A percentile compares a stretch with the other conserved stretches of the same genome.
Evolutionary conservation across 2,888 invertebrate species (phyloP).

Genomic region (Erebia palarica): DNA sequence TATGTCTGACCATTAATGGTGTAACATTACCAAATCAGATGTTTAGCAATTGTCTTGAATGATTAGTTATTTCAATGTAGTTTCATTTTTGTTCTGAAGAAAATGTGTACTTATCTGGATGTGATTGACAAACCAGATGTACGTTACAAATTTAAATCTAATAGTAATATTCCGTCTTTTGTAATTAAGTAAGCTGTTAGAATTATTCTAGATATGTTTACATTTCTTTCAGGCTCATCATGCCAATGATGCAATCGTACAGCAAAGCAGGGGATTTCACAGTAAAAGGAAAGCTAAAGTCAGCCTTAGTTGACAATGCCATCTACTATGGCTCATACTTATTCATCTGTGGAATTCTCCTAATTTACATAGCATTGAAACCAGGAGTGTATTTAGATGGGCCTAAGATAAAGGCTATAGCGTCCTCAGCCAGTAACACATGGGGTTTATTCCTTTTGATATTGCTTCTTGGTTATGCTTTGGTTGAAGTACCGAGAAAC

Average conservation of each 20-base stretch:
- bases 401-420: constrained; percentile 96
- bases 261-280: constrained; percentile 99
- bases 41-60: too few species aligned
- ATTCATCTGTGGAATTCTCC: constrained; percentile 95
- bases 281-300: constrained; percentile 95
- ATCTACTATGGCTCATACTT: constrained; percentile 99
- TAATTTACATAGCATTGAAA: constrained; percentile 96
- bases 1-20: too few species aligned
- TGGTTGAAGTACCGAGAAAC: constrained; percentile 96
- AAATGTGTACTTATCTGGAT: too few species aligned
- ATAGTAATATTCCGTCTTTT: too few species aligned
- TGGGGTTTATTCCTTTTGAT: constrained; percentile 99
- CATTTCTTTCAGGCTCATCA: constrained; percentile 87
- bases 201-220: background rate
- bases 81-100: too few species aligned
- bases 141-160: too few species aligned
- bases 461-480: constrained; percentile 94
- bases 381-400: constrained; percentile 94
- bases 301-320: constrained; percentile 97
- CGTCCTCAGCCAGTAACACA: constrained; percentile 99
- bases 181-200: background rate
- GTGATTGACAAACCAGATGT: too few species aligned
- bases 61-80: too few species aligned
- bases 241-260: constrained; percentile 99
- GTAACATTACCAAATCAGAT: too few species aligned